Conservation (phyloP, 2,113 vertebrate species). For the Corvus moneduloides region DNA sequence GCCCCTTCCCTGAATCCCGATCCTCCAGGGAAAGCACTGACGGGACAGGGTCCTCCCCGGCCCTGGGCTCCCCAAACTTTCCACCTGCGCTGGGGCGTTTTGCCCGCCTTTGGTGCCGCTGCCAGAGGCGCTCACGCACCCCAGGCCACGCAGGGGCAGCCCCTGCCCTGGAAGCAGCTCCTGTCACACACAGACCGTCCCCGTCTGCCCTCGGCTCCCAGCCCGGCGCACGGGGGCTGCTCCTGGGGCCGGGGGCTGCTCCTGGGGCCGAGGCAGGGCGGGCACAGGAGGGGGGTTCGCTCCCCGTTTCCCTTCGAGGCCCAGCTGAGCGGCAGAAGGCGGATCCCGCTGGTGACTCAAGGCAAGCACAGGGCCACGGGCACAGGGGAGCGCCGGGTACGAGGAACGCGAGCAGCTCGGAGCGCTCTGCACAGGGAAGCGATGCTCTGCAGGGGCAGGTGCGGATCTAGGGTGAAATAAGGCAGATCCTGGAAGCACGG, state of each 20-base stretch:
- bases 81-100: fast-evolving
- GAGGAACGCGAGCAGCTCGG: background rate
- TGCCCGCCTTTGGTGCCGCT: background rate
- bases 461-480: background rate
- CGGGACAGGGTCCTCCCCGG: fast-evolving
- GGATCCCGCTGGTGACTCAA: fast-evolving
- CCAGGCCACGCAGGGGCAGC: background rate
- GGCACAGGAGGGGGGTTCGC: background rate
- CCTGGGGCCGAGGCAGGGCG: fast-evolving
- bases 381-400: too few species aligned
- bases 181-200: background rate
- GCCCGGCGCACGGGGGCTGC: background rate
- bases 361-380: background rate
- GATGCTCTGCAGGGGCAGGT: background rate
- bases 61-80: too few species aligned
- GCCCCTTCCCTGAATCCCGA: background rate
- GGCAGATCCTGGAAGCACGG: background rate
- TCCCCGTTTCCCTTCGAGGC: fast-evolving
- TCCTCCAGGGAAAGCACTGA: background rate
- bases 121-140: background rate
- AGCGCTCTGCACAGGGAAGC: background rate
- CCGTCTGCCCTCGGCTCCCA: background rate
- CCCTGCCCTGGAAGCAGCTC: background rate
- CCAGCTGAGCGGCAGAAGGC: background rate
- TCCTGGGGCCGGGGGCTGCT: fast-evolving